phyloP scores from a whole-genome alignment of 2,113 vertebrate genomes.

The Danionella cerebrum region DNA sequence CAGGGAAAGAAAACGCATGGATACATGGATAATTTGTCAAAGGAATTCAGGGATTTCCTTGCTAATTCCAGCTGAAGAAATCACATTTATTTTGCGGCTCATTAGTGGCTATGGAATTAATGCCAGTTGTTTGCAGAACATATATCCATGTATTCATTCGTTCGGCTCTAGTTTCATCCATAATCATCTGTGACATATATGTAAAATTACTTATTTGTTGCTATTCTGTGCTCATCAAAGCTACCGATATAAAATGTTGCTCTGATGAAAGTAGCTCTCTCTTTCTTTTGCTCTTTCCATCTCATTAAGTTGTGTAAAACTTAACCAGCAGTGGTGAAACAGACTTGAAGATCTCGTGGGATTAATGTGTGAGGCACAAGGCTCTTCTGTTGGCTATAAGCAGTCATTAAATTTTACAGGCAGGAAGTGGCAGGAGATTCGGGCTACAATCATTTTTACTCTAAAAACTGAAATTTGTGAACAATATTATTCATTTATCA shows the following conservation, averaged over 20 bases:
- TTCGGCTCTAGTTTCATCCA: too few relatives aligned
- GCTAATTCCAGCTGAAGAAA: too few relatives aligned
- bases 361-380: neutral
- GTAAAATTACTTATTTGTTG: neutral
- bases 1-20: too few relatives aligned
- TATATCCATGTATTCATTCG: too few relatives aligned
- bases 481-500: neutral
- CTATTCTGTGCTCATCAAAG: neutral
- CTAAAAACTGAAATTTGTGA: too few relatives aligned
- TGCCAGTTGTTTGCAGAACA: too few relatives aligned
- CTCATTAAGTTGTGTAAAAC: slow-evolving; percentile 9
- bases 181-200: neutral
- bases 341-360: slow-evolving; percentile 6
- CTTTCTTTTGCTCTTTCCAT: neutral
- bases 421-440: neutral
- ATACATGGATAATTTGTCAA: too few relatives aligned
- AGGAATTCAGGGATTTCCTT: too few relatives aligned
- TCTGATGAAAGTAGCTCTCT: neutral
- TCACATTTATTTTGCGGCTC: too few relatives aligned
- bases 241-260: neutral
- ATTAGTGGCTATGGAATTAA: too few relatives aligned
- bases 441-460: too few relatives aligned
- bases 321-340: neutral
- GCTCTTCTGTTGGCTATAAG: neutral
- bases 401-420: neutral